A percentile compares a stretch with the other conserved stretches of the same genome.
phyloP scores from a whole-genome alignment of 2,797 vertebrate species.

The Cuculus canorus region DNA sequence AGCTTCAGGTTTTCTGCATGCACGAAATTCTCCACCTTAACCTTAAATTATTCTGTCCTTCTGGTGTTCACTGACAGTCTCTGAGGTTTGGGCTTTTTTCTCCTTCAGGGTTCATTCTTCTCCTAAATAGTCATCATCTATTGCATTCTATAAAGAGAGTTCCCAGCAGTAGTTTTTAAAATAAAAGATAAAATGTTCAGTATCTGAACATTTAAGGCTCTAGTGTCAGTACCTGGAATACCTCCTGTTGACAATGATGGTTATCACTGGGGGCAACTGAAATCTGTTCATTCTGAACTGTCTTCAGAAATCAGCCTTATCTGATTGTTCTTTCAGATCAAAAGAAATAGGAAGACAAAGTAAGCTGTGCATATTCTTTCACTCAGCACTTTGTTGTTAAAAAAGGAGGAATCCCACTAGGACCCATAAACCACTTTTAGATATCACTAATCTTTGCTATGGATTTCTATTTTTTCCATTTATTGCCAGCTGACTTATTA shows the following conservation, averaged over 20 bases:
- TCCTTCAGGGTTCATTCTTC: constrained; percentile 73
- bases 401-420: constrained; percentile 79
- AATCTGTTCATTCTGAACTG: constrained; percentile 75
- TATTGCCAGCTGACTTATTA: constrained; percentile 43
- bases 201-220: constrained; percentile 75
- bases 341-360: constrained; percentile 78
- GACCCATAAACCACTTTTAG: constrained; percentile 77
- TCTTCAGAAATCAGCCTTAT: constrained; percentile 80
- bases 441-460: constrained; percentile 74
- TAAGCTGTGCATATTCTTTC: constrained; percentile 76
- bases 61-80: constrained; percentile 57
- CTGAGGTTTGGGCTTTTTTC: constrained; percentile 74
- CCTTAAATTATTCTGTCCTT: constrained; percentile 73
- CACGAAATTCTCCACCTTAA: constrained; percentile 42
- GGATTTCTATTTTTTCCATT: constrained; percentile 60
- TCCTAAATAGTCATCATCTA: constrained; percentile 77
- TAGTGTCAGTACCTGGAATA: constrained; percentile 75
- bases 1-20: constrained; percentile 23
- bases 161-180: constrained; percentile 81
- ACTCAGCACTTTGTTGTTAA: constrained; percentile 79
- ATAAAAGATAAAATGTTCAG: constrained; percentile 77
- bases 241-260: constrained; percentile 80
- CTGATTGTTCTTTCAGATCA: constrained; percentile 84
- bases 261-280: constrained; percentile 74
- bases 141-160: constrained; percentile 75